Base-by-base conservation (phyloP, 23 tunicate genomes). In the Ciona savignyi region DNA sequence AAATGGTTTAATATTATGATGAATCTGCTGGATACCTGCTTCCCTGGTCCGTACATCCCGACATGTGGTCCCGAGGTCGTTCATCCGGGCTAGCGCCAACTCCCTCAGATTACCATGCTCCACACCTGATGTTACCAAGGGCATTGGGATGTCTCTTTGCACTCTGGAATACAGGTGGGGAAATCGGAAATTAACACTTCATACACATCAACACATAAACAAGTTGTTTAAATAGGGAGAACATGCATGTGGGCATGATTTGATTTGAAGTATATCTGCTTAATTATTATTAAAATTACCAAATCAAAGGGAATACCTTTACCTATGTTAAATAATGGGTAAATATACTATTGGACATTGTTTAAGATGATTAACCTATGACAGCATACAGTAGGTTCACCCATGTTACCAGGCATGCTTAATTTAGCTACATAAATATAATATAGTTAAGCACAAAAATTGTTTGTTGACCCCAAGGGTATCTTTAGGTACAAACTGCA, bases 131-230 rank as follows among this genome's bases (percentile, higher is more conserved):
- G 99, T 82, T 20, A 94, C 99, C 67, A 94, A 80, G 0, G 99
- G 99, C 99, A 94, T 94, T 11, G 99, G 99, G 62, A 94, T 94
- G 66, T 94, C 99, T 63, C 99, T 71, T 66, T 94, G 99, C 29
- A 94, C 95, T 65, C 99, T 78, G 30, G n/a, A 80, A 48, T 35
- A 0, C n/a, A n/a, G n/a, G n/a, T n/a, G n/a, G n/a, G n/a, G n/a
- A n/a, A n/a, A 62, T 70, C 29, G 62, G 19, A 15, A 51, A 51
- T 15, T 15, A 15, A 21, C 21, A 51, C 21, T 15, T n/a, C n/a
- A n/a, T n/a, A n/a, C n/a, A n/a, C n/a, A n/a, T n/a, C 26, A 65
- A 19, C 15, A 49, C 19, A 49, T 15, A 49, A 49, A 49, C 61
- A 49, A 49, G 15, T 49, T 49, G 20, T 11, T 49, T 49, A 11